Percentiles rank a stretch among this genome's conserved stretches.
Conservation (phyloP, 2,797 vertebrate species). For the Epinephelus awoara region DNA sequence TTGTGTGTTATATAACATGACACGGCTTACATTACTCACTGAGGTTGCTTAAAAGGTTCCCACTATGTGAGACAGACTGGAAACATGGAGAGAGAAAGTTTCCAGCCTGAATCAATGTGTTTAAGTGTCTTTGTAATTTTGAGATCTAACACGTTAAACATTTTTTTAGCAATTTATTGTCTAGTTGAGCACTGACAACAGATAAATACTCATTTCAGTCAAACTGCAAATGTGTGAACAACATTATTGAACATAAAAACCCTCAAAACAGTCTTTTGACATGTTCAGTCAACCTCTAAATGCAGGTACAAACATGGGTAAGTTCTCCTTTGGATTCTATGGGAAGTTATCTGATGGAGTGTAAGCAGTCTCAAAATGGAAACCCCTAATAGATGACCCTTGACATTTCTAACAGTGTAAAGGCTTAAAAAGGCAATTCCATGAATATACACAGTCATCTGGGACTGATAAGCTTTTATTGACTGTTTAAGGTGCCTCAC, state of each 20-base stretch:
- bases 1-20: not conserved
- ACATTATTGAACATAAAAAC: not conserved
- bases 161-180: not conserved
- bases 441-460: no score
- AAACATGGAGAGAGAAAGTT: not conserved
- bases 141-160: not conserved
- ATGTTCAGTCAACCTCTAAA: not conserved
- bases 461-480: no score
- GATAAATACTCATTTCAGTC: not conserved
- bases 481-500: no score
- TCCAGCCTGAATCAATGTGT: not conserved
- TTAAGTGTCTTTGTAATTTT: not conserved
- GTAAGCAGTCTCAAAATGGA: not conserved
- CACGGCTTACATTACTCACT: not conserved
- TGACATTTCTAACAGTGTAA: not conserved
- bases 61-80: not conserved
- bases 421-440: no score
- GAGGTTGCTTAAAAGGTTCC: not conserved
- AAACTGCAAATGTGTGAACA: not conserved
- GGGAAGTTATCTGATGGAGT: not conserved
- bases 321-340: not conserved
- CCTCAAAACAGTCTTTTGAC: not conserved
- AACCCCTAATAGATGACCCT: not conserved
- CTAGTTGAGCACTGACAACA: not conserved
- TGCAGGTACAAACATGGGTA: not conserved